Evolutionary conservation across 2,888 invertebrate genomes (phyloP).

Genomic region (Rhingia rostrata): DNA sequence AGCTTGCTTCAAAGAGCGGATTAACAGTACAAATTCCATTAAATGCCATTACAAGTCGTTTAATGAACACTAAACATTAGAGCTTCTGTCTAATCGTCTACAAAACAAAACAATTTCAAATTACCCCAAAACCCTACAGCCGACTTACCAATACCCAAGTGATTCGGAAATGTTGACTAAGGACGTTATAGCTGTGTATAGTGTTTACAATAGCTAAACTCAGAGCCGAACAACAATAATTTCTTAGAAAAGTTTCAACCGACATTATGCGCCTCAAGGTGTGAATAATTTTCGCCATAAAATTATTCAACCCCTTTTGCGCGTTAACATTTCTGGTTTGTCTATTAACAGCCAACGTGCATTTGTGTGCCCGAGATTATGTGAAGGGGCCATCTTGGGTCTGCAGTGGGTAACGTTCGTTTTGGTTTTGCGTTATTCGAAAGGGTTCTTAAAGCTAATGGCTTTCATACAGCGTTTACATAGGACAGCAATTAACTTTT

Average conservation of each 20-base stretch:
- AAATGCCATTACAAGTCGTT: too few relatives aligned
- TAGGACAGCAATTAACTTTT: slow-evolving; percentile 69
- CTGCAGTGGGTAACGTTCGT: not conserved
- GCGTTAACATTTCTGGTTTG: not conserved
- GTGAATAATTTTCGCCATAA: slow-evolving; percentile 51
- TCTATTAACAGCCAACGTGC: not conserved
- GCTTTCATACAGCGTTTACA: slow-evolving; percentile 59
- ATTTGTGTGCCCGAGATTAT: not conserved
- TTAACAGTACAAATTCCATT: too few relatives aligned
- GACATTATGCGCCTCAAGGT: slow-evolving; percentile 41
- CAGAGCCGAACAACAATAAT: not conserved
- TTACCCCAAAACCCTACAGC: too few relatives aligned
- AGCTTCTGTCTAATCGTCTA: too few relatives aligned
- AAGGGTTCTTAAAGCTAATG: slow-evolving; percentile 50
- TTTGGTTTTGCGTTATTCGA: not conserved
- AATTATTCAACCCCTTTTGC: slow-evolving; percentile 28
- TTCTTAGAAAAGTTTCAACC: not conserved
- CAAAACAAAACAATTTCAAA: too few relatives aligned
- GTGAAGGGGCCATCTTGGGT: not conserved
- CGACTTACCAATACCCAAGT: too few relatives aligned
- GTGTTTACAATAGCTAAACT: too few relatives aligned
- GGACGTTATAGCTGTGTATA: too few relatives aligned
- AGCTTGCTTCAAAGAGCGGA: too few relatives aligned
- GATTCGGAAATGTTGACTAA: too few relatives aligned
- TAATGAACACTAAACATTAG: too few relatives aligned